phyloP scores from a whole-genome alignment of 2,797 vertebrate genomes.

The Chanos chanos region DNA sequence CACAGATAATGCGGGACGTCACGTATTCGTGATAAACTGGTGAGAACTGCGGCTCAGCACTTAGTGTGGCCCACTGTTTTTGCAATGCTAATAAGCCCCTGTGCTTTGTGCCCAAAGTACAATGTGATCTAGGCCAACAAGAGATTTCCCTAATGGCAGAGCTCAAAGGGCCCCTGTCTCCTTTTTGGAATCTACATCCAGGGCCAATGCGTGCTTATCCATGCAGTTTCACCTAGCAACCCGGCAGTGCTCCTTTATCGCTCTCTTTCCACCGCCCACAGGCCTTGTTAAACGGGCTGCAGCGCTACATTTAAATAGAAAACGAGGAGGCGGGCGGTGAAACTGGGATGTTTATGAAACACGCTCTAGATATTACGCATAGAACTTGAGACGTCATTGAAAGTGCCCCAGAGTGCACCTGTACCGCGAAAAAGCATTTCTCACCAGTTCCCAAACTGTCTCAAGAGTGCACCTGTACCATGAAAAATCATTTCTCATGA shows the following conservation, averaged over 20 bases:
- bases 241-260: background rate
- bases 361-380: too few relatives aligned
- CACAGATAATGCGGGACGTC: too few relatives aligned
- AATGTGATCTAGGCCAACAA: constrained; percentile 1
- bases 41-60: background rate
- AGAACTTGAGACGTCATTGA: too few relatives aligned
- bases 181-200: background rate
- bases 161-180: background rate
- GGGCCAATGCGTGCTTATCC: background rate
- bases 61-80: background rate
- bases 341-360: too few relatives aligned
- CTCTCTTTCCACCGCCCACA: too few relatives aligned
- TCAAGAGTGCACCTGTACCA: too few relatives aligned
- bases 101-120: constrained; percentile 2
- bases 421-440: background rate
- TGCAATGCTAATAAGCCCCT: constrained; percentile 19
- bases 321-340: too few relatives aligned
- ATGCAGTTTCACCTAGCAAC: constrained; percentile 5
- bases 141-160: background rate
- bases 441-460: constrained; percentile 36
- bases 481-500: too few relatives aligned
- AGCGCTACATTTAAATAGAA: too few relatives aligned
- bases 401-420: background rate
- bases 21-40: too few relatives aligned
- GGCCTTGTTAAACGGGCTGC: too few relatives aligned